Conservation (phyloP, 2,888 invertebrate species). For the Colostygia pectinataria region DNA sequence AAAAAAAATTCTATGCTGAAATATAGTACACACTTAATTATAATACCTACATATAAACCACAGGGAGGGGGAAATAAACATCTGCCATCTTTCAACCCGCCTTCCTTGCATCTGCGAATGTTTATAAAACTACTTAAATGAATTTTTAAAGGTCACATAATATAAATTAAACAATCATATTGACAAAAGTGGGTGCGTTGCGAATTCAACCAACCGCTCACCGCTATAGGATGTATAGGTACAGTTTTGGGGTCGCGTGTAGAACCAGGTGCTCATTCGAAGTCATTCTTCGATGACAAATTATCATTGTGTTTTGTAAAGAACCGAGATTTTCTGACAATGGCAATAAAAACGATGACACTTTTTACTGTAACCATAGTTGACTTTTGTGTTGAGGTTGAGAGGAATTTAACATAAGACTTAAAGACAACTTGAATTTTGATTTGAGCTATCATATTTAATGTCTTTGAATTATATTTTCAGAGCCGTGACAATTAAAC, state of each 20-base stretch:
- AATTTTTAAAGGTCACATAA: constrained; percentile 78
- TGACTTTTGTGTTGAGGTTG: constrained; percentile 50
- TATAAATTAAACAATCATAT: constrained; percentile 79
- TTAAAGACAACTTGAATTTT: constrained; percentile 8
- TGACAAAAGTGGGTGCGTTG: constrained; percentile 73
- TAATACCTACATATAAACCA: constrained; percentile 57
- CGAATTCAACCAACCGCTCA: constrained; percentile 58
- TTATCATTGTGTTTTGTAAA: constrained; percentile 73
- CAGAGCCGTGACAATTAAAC: no score
- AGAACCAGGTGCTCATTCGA: constrained; percentile 65
- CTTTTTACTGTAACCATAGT: constrained; percentile 53
- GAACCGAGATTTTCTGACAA: constrained; percentile 56
- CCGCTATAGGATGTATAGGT: constrained; percentile 33
- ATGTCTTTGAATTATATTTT: no score
- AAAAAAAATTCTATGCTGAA: no score
- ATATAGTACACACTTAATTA: no score
- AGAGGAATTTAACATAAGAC: constrained; percentile 36
- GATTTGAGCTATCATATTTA: no score
- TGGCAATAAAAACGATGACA: constrained; percentile 59
- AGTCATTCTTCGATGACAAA: constrained; percentile 73
- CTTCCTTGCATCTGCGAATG: constrained; percentile 70
- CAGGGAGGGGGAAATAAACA: constrained; percentile 54
- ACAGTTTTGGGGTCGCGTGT: constrained; percentile 66
- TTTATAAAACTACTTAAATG: constrained; percentile 79
- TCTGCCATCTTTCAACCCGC: constrained; percentile 63